Conservation (phyloP, 2,113 vertebrate species). For the Ibidorhyncha struthersii region DNA sequence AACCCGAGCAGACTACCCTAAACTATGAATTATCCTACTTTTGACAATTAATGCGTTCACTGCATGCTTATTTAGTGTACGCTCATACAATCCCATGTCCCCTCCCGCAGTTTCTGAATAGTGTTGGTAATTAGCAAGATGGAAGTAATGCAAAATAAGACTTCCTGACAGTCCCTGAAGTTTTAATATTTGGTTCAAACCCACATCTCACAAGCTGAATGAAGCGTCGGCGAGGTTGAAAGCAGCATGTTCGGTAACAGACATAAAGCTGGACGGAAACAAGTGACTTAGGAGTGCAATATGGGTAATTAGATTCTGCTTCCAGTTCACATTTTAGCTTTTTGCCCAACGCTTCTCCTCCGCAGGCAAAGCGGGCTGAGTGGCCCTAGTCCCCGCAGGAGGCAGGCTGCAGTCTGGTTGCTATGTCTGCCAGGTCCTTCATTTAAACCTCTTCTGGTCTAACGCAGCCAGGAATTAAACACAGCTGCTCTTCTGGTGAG, state of each 20-base stretch:
- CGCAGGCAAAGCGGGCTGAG: background rate
- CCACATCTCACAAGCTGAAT: background rate
- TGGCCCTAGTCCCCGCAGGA: background rate
- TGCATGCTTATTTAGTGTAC: background rate
- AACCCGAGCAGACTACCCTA: background rate
- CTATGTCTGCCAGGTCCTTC: background rate
- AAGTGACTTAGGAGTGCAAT: background rate
- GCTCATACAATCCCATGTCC: background rate
- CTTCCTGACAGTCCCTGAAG: background rate
- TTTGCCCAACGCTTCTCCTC: background rate
- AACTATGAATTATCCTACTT: background rate
- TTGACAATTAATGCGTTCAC: background rate
- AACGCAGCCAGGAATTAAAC: background rate
- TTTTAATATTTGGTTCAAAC: background rate
- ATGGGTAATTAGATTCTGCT: background rate
- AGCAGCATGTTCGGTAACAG: background rate
- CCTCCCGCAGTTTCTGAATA: background rate
- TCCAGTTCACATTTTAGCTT: background rate
- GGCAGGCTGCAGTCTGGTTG: background rate
- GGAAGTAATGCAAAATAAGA: background rate
- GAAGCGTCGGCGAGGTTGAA: background rate
- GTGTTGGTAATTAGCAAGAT: background rate
- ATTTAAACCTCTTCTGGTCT: background rate
- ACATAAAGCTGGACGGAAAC: background rate
- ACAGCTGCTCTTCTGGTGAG: background rate